A percentile compares a stretch with the other conserved stretches of the same genome.
Evolutionary conservation across 2,113 vertebrate species (phyloP).

Genomic region (Thalassoma bifasciatum): DNA sequence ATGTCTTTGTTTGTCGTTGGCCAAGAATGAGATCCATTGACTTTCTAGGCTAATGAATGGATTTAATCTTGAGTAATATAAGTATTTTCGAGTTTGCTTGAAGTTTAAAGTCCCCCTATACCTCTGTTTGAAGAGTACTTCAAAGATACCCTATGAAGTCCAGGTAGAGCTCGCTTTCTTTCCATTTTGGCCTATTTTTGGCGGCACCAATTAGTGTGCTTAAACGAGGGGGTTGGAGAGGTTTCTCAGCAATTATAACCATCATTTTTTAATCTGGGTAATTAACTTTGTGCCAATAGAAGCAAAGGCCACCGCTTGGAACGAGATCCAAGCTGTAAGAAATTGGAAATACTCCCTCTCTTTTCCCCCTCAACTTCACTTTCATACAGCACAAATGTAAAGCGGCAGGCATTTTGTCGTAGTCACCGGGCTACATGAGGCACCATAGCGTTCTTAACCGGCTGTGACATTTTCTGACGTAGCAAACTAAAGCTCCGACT

Average conservation of each 20-base stretch:
- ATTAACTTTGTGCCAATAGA: not conserved
- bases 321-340: not conserved
- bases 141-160: not conserved
- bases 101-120: not conserved
- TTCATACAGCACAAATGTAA: constrained; percentile 40
- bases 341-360: not conserved
- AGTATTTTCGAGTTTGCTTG: not conserved
- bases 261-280: not conserved
- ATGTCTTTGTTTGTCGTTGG: not conserved
- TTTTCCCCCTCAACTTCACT: not conserved
- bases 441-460: constrained; percentile 61
- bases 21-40: too few species aligned
- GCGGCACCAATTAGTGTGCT: not conserved
- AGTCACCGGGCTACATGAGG: constrained; percentile 40
- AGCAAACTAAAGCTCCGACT: constrained; percentile 66
- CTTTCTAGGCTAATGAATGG: not conserved
- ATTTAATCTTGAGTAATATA: not conserved
- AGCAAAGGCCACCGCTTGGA: not conserved
- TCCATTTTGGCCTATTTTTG: not conserved
- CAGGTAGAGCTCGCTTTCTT: not conserved
- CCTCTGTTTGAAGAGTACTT: not conserved
- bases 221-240: not conserved
- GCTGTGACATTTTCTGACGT: constrained; percentile 63
- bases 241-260: not conserved
- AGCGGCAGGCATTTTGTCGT: constrained; percentile 60